Percentiles rank a stretch among this genome's conserved stretches.
Evolutionary conservation across 2,113 vertebrate genomes (phyloP).

Genomic region (Erinaceus europaeus): DNA sequence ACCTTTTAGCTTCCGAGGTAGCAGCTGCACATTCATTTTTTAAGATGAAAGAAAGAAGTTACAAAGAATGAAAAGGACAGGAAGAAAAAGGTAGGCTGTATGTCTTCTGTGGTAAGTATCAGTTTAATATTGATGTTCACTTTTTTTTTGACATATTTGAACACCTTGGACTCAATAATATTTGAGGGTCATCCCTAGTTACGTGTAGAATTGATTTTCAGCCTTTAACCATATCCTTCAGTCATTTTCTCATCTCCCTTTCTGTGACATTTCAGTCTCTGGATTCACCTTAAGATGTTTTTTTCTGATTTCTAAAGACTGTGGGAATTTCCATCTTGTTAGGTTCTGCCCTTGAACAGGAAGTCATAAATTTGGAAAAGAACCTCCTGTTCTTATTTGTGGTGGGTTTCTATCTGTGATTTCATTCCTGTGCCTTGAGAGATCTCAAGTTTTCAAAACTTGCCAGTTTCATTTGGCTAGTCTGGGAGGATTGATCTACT

Average conservation of each 20-base stretch:
- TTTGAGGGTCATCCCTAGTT: background rate
- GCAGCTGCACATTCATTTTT: no score
- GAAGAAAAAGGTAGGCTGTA: no score
- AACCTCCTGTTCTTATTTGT: background rate
- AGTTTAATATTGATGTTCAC: no score
- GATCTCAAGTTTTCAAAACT: background rate
- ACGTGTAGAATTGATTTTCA: background rate
- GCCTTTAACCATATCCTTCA: background rate
- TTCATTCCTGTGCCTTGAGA: background rate
- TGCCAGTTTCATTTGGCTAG: background rate
- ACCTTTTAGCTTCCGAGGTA: no score
- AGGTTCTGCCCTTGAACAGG: background rate
- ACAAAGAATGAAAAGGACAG: no score
- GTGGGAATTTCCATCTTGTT: background rate
- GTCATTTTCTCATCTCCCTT: background rate
- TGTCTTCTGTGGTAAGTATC: no score
- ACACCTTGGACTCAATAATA: background rate
- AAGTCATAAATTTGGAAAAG: background rate
- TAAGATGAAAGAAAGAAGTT: no score
- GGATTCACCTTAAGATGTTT: background rate
- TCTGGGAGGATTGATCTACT: background rate
- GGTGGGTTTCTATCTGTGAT: background rate
- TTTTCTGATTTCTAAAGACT: background rate
- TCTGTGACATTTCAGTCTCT: no score
- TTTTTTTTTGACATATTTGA: no score